Base-by-base conservation (phyloP, 2,888 invertebrate genomes). In the Petrolisthes manimaculis region DNA sequence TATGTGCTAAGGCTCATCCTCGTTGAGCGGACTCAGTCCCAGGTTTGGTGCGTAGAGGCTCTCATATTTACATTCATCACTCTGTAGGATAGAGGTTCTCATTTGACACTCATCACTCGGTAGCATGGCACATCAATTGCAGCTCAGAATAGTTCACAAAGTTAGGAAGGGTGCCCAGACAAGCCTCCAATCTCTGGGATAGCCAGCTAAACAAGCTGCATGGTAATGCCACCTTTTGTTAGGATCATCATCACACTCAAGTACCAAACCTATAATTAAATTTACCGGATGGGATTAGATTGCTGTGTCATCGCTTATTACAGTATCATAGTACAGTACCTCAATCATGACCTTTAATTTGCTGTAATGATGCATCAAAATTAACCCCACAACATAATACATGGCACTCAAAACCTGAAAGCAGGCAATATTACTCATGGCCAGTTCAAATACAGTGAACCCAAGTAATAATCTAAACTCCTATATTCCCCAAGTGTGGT, bases 1-100 rank as follows among this genome's bases (percentile, higher is more conserved):
- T 91, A 86, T 89, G 89, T 91, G 88, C 91, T 89, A 91, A 91
- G 91, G 89, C 86, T 91, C 91, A 91, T 91, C 91, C 91, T 86
- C 88, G 88, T 84, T 81, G 89, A 51, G 79, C 37, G 87, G 89
- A 82, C 85, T 77, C 61, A n/a, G 87, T 81, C 89, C 88, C 53
- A 78, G 86, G 89, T 91, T 91, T 89, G 91, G 91, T 91, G 88
- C 89, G 89, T 91, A 91, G 91, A 91, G 91, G 88, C 88, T 85
- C 87, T 80, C 88, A 88, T 84, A 51, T n/a, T n/a, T n/a, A 21
- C n/a, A 78, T 53, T n/a, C 77, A 75, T 51, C 37, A 83, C 56
- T 61, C 69, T 54, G 37, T 37, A 78, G n/a, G 56, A 81, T 53
- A 81, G 61, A 78, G 54, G 14, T 18, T 12, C 37, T 77, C 21